These are phyloP conservation scores for Leucopsar rothschildi DNA, from an alignment of 2,113 vertebrate genomes.

Conservation along the genomic window DNA sequence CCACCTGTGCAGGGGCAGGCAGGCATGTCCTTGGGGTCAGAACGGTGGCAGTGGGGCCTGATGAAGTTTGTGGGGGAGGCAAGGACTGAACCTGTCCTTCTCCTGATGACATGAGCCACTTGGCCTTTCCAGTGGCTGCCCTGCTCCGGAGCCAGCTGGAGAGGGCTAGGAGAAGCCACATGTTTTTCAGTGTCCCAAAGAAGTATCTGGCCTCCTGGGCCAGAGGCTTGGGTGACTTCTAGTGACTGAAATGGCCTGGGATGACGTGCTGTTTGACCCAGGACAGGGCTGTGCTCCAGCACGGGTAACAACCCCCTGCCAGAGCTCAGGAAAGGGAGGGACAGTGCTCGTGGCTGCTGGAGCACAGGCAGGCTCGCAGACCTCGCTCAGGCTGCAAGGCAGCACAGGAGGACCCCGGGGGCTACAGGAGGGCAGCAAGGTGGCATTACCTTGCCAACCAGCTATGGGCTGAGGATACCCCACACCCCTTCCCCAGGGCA, in stretches of 20 bases:
- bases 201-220: not conserved
- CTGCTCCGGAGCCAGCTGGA: slow-evolving; percentile 10
- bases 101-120: not conserved
- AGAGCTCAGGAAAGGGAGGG: not conserved
- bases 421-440: not conserved
- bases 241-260: not conserved
- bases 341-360: not conserved
- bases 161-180: not conserved
- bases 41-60: accelerated
- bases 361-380: not conserved
- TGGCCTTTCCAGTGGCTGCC: slow-evolving; percentile 1
- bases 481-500: not conserved
- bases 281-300: not conserved
- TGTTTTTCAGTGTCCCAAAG: not conserved
- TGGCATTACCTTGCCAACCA: not conserved
- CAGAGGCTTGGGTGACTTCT: slow-evolving; percentile 4
- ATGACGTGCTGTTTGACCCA: not conserved
- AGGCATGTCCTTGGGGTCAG: not conserved
- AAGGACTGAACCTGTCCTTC: not conserved
- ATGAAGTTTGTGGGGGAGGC: not conserved
- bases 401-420: not conserved
- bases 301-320: not conserved
- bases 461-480: not conserved
- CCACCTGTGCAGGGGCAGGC: not conserved
- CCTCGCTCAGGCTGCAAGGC: not conserved